These are phyloP conservation scores for Lordiphosa stackelbergi DNA, from an alignment of 1,140 invertebrate species.

Conservation along the genomic window DNA sequence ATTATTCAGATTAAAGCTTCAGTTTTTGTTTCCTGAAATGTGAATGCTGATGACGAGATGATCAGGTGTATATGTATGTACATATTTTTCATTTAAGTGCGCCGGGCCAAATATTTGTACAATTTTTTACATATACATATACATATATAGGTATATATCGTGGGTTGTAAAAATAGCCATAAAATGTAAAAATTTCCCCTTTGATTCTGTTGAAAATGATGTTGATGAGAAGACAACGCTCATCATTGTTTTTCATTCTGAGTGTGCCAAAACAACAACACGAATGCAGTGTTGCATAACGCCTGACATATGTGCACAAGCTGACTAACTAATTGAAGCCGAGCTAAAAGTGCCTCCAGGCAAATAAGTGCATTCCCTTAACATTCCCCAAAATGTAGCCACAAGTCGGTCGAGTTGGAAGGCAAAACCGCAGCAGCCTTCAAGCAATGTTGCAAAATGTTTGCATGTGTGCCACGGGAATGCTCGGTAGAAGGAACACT, in stretches of 20 bases:
- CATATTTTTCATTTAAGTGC: neutral
- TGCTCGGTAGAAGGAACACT: neutral
- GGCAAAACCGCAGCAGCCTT: slow-evolving; percentile 1
- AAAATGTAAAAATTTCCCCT: slow-evolving; percentile 51
- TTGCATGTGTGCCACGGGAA: slow-evolving; percentile 6
- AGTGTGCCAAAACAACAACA: no score
- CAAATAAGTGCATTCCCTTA: slow-evolving; percentile 4
- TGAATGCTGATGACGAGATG: no score
- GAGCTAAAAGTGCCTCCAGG: slow-evolving; percentile 1
- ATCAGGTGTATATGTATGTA: no score
- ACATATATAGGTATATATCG: slow-evolving; percentile 25
- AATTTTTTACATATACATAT: neutral
- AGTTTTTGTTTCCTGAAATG: no score
- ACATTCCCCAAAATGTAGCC: slow-evolving; percentile 6
- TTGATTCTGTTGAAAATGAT: no score
- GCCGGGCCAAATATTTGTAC: no score
- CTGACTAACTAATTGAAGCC: slow-evolving; percentile 9
- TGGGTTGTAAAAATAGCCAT: slow-evolving; percentile 61
- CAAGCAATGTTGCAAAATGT: slow-evolving; percentile 8
- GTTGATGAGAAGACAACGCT: no score
- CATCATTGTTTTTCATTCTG: no score
- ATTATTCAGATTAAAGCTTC: no score
- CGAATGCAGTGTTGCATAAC: no score
- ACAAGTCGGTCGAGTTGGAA: neutral
- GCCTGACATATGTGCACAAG: neutral